phyloP scores from a whole-genome alignment of 2,888 invertebrate species.

The Chaetogeoica ovagalla region DNA sequence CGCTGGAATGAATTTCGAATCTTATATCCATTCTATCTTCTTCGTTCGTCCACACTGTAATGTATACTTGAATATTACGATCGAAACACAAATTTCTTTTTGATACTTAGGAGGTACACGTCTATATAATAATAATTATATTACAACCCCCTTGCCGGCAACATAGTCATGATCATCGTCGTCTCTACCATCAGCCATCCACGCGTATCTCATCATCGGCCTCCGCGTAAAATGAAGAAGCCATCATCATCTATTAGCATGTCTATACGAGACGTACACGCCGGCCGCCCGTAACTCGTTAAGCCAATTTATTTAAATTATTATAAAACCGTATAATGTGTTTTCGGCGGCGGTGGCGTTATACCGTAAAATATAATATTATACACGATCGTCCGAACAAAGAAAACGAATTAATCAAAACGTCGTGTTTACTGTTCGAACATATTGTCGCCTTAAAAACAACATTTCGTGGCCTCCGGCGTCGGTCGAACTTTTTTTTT shows the following conservation, averaged over 20 bases:
- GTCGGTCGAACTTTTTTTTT: background rate
- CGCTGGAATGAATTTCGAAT: too few relatives aligned
- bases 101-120: too few relatives aligned
- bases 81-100: too few relatives aligned
- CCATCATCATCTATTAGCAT: background rate
- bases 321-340: slow-evolving; percentile 23
- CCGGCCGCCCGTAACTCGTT: slow-evolving; percentile 19
- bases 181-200: background rate
- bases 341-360: background rate
- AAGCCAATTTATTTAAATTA: slow-evolving; percentile 44
- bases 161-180: background rate
- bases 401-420: slow-evolving; percentile 36
- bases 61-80: too few relatives aligned
- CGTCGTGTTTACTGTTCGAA: slow-evolving; percentile 1
- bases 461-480: slow-evolving; percentile 12
- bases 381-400: background rate
- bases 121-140: background rate
- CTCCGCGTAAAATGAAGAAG: slow-evolving; percentile 31
- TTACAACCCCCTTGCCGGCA: background rate
- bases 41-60: too few relatives aligned
- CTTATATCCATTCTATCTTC: too few relatives aligned
- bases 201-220: slow-evolving; percentile 21
- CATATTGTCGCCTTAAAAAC: slow-evolving; percentile 32
- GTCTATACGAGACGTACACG: slow-evolving; percentile 7
- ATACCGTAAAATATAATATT: background rate